These are phyloP conservation scores for Hemibagrus wyckioides DNA, from an alignment of 2,113 vertebrate genomes.

Conservation along the genomic window DNA sequence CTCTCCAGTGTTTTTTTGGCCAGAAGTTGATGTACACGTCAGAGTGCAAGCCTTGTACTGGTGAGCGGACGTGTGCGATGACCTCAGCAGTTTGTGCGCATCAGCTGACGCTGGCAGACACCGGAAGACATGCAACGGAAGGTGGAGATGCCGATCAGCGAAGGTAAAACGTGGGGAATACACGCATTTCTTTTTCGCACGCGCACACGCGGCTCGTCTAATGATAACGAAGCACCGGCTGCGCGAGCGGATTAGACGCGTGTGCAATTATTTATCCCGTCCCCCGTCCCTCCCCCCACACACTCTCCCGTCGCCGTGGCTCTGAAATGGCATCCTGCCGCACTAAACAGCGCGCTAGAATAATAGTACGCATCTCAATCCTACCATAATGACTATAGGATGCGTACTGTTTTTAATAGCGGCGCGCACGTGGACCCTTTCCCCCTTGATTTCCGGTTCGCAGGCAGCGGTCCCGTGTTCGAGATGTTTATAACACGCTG, in stretches of 20 bases:
- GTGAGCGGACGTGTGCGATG: conserved; percentile 74
- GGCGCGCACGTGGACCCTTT: background rate
- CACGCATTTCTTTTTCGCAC: background rate
- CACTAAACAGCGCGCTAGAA: background rate
- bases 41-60: conserved; percentile 70
- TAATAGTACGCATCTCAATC: background rate
- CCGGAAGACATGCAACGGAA: conserved; percentile 71
- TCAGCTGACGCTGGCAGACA: conserved; percentile 70
- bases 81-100: conserved; percentile 64
- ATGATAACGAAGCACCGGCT: background rate
- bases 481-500: background rate
- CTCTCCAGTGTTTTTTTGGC: conserved; percentile 44
- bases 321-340: background rate
- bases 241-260: background rate
- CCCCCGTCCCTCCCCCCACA: too few relatives aligned
- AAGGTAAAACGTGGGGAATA: conserved; percentile 60
- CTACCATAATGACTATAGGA: background rate
- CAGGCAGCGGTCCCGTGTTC: background rate
- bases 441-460: background rate
- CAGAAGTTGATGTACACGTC: conserved; percentile 75
- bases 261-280: background rate
- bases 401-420: too few relatives aligned
- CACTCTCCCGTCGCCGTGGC: background rate
- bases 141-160: conserved; percentile 67
- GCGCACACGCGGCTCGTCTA: background rate